phyloP scores from a whole-genome alignment of 2,113 vertebrate species.

The Chlorocebus sabaeus region DNA sequence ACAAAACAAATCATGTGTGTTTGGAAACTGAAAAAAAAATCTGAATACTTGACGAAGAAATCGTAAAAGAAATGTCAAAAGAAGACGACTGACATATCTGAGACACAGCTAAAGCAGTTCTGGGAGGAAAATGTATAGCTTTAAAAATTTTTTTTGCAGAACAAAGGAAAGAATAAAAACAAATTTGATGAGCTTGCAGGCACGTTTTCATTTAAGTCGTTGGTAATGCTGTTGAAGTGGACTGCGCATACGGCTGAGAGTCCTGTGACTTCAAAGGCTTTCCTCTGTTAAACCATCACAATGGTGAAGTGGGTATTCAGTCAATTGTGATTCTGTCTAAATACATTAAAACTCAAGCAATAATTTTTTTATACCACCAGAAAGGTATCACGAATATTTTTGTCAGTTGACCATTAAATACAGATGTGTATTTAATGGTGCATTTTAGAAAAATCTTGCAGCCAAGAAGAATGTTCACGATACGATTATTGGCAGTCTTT shows the following conservation, averaged over 20 bases:
- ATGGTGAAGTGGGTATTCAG: background rate
- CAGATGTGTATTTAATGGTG: background rate
- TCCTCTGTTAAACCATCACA: background rate
- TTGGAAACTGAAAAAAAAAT: background rate
- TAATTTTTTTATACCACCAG: background rate
- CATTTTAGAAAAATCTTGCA: background rate
- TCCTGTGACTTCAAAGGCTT: background rate
- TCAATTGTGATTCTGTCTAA: background rate
- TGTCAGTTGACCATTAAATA: background rate
- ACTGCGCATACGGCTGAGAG: background rate
- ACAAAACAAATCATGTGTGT: background rate
- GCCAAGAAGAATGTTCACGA: background rate
- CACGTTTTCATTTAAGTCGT: background rate
- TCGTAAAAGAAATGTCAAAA: background rate
- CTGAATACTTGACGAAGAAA: background rate
- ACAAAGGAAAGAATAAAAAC: background rate
- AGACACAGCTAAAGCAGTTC: background rate
- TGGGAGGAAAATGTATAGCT: background rate
- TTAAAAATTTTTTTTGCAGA: background rate
- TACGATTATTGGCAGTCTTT: background rate
- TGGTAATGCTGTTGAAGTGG: background rate
- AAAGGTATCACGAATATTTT: background rate
- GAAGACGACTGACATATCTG: background rate
- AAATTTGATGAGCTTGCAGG: background rate
- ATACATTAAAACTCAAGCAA: background rate